Evolutionary conservation across 2,888 invertebrate genomes (phyloP), one percentile per base, ranked within the genome.

Genomic region (Eupithecia exiguata): DNA sequence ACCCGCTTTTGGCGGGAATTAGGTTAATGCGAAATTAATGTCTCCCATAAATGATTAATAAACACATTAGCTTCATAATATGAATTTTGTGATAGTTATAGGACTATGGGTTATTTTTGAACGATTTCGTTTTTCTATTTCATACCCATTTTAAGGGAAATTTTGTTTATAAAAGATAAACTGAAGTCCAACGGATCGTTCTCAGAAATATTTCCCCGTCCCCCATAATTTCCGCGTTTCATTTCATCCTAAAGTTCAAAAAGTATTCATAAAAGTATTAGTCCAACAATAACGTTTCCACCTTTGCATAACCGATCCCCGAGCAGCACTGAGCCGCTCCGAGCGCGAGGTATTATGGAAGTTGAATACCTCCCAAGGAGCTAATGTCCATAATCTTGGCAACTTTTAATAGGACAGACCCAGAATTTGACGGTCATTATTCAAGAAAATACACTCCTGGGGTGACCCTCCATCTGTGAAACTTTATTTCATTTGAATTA

Each of bases 341-440:
- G 78, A 81, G 80, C 81, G 78, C 82, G 84, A 84, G 84, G 86
- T 88, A 89, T 89, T 89, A 90, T 88, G 87, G 85, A 84, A 91
- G 89, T 93, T 88, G 87, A 88, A 90, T 88, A 88, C 82, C 84
- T 90, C 89, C 88, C 90, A 84, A 82, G 88, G 84, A 91, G 92
- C 91, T 92, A 92, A 92, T 92, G 89, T 87, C 87, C 92, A 92
- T 93, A 93, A 94, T 93, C 92, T 92, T 90, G 84, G 89, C 87
- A 93, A 94, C 91, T 94, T 93, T 94, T 94, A 93, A 93, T 93
- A 91, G 93, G 92, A 89, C 90, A 86, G 87, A 79, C 86, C 88
- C 89, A 75, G 83, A 91, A 91, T 92, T 93, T 92, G 93, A 91
- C 88, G 91, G 90, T 86, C 88, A 89, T 93, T 93, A 93, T 91